Percentiles rank a stretch among this genome's conserved stretches.
phyloP scores from a whole-genome alignment of 2,113 vertebrate species.

The Myxocyprinus asiaticus region DNA sequence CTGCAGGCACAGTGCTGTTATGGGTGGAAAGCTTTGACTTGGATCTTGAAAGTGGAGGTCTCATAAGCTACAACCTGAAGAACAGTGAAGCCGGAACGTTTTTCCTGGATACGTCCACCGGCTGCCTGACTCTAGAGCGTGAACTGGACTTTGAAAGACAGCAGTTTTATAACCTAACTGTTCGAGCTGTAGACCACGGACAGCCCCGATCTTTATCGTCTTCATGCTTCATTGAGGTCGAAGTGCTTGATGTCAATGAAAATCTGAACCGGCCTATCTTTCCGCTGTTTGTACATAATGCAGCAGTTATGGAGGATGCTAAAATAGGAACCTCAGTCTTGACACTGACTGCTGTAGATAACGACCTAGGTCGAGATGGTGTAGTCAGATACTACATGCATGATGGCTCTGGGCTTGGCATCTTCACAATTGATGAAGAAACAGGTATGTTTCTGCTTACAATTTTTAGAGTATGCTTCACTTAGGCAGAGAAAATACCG shows the following conservation, averaged over 20 bases:
- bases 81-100: slow-evolving; percentile 82
- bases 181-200: slow-evolving; percentile 86
- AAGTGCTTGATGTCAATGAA: slow-evolving; percentile 91
- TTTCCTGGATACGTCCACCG: slow-evolving; percentile 78
- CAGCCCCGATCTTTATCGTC: slow-evolving; percentile 83
- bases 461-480: background rate
- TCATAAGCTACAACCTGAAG: slow-evolving; percentile 83
- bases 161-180: slow-evolving; percentile 84
- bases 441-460: slow-evolving; percentile 79
- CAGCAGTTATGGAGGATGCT: slow-evolving; percentile 84
- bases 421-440: slow-evolving; percentile 87
- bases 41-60: slow-evolving; percentile 81
- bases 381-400: slow-evolving; percentile 86
- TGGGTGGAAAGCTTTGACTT: slow-evolving; percentile 90
- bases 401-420: slow-evolving; percentile 84
- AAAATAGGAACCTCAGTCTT: slow-evolving; percentile 80
- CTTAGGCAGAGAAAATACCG: background rate
- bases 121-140: slow-evolving; percentile 83
- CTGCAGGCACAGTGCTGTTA: slow-evolving; percentile 80
- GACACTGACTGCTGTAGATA: slow-evolving; percentile 80
- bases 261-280: slow-evolving; percentile 87
- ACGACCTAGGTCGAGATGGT: slow-evolving; percentile 85
- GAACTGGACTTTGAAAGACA: slow-evolving; percentile 91
- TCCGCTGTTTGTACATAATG: slow-evolving; percentile 83
- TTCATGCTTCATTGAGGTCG: slow-evolving; percentile 87